Percentiles rank a stretch among this genome's conserved stretches.
Evolutionary conservation across 1,140 invertebrate genomes (phyloP).

Genomic region (Drosophila pectinifera): DNA sequence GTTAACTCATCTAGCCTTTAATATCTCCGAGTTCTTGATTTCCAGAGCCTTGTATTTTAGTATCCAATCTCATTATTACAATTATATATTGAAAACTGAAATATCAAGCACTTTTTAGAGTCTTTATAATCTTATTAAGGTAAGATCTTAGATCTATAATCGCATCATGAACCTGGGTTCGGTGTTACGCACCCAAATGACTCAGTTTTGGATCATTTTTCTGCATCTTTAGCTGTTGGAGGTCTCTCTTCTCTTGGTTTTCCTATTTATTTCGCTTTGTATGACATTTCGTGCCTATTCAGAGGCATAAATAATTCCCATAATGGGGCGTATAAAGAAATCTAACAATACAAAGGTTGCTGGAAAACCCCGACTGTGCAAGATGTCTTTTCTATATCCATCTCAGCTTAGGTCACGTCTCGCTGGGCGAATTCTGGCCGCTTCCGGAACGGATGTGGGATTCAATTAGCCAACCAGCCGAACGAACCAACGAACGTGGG

Average conservation of each 20-base stretch:
- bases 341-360: conserved; percentile 10
- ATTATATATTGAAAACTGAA: neutral
- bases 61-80: neutral
- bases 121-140: too few species aligned
- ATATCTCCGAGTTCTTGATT: neutral
- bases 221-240: neutral
- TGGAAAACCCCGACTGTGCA: conserved; percentile 10
- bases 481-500: conserved; percentile 18
- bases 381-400: conserved; percentile 8
- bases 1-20: neutral
- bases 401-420: conserved; percentile 18
- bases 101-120: neutral
- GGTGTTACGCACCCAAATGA: neutral
- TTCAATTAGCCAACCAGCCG: conserved; percentile 9
- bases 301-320: conserved; percentile 24
- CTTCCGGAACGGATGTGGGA: conserved; percentile 24
- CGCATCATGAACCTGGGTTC: too few species aligned
- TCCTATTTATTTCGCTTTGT: conserved; percentile 4
- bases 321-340: neutral
- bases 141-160: neutral
- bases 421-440: conserved; percentile 21
- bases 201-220: neutral
- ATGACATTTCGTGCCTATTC: conserved; percentile 27
- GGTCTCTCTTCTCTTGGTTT: conserved; percentile 9
- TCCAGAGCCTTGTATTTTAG: neutral